Percentiles rank a stretch among this genome's conserved stretches.
phyloP scores from a whole-genome alignment of 2,888 invertebrate genomes.

The Lamproptera curius region DNA sequence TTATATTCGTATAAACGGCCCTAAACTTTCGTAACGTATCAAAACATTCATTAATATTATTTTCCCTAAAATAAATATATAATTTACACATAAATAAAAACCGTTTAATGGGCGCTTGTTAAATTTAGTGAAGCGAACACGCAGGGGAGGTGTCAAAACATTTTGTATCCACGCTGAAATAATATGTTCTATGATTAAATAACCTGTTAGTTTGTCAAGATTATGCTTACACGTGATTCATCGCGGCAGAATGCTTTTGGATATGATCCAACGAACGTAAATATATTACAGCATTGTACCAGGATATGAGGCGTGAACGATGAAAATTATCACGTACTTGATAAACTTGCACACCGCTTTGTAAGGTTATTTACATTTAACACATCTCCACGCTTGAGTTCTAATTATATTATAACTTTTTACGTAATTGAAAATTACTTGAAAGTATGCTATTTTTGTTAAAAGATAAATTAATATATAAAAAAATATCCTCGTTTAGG shows the following conservation, averaged over 20 bases:
- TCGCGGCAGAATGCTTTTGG: conserved; percentile 13
- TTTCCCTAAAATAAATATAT: too few relatives aligned
- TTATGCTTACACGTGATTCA: conserved; percentile 11
- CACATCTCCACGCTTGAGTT: too few relatives aligned
- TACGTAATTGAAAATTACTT: too few relatives aligned
- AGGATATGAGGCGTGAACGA: conserved; percentile 6
- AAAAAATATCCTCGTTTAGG: too few relatives aligned
- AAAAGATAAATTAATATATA: too few relatives aligned
- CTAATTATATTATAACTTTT: too few relatives aligned
- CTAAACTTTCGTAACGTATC: too few relatives aligned
- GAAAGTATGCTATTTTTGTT: too few relatives aligned
- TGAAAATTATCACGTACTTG: conserved; percentile 5
- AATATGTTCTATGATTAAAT: conserved; percentile 15
- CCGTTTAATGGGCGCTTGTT: conserved; percentile 14
- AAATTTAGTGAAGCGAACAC: conserved; percentile 17
- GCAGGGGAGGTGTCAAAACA: conserved; percentile 11
- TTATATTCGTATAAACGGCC: too few relatives aligned
- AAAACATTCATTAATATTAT: too few relatives aligned
- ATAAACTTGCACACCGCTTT: conserved; percentile 8
- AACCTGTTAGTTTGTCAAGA: conserved; percentile 18
- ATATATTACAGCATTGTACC: conserved; percentile 7
- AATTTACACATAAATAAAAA: too few relatives aligned
- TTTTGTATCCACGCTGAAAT: conserved; percentile 6
- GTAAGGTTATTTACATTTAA: background rate
- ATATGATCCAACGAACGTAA: conserved; percentile 11